Evolutionary conservation across 64 coral and sea anemone species (phyloP).

Genomic region (Cladopsammia gracilis): DNA sequence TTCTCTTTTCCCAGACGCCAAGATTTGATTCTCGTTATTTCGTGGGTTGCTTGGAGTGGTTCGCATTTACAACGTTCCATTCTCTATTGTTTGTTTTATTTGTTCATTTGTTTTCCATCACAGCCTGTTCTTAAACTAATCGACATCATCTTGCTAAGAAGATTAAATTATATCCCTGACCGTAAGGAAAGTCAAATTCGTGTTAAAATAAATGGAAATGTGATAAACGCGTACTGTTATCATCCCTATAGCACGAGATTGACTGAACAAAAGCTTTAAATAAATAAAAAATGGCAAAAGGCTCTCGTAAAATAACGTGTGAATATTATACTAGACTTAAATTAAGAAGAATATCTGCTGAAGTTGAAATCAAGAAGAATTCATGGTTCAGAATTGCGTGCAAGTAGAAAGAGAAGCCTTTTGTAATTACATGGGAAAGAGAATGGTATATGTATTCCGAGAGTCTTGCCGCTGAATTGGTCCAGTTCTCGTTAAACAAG

Average conservation of each 20-base stretch:
- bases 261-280: background rate
- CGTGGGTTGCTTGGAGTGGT: background rate
- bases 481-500: background rate
- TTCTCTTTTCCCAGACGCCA: background rate
- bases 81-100: slow-evolving; percentile 20
- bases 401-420: background rate
- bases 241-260: background rate
- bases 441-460: background rate
- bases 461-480: background rate
- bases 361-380: background rate
- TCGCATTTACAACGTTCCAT: background rate
- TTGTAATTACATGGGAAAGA: background rate
- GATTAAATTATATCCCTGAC: slow-evolving; percentile 13
- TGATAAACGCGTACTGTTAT: slow-evolving; percentile 18
- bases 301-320: background rate
- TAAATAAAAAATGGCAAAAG: background rate
- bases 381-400: background rate
- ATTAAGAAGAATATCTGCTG: background rate
- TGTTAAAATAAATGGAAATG: background rate
- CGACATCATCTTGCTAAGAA: slow-evolving; percentile 21
- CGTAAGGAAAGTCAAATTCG: slow-evolving; percentile 16
- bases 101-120: slow-evolving; percentile 22
- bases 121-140: slow-evolving; percentile 31
- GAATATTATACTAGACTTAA: background rate
- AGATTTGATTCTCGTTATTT: background rate